phyloP scores from a whole-genome alignment of 1,140 invertebrate species.

The Delia radicum region DNA sequence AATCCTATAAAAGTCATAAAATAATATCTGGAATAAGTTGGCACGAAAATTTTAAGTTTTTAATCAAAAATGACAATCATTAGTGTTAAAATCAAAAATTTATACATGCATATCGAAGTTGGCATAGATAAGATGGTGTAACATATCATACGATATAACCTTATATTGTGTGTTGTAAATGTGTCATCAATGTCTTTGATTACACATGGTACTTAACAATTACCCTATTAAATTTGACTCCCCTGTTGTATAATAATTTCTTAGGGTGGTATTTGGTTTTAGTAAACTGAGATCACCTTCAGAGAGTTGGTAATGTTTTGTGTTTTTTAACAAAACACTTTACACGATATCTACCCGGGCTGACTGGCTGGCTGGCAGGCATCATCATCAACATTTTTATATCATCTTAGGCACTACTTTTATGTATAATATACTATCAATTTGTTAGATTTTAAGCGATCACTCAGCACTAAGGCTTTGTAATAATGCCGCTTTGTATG shows the following conservation, averaged over 20 bases:
- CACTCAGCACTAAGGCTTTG: neutral
- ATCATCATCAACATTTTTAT: too few species aligned
- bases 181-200: conserved; percentile 5
- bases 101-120: too few species aligned
- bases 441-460: conserved; percentile 4
- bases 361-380: too few species aligned
- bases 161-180: neutral
- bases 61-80: too few species aligned
- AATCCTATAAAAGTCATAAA: too few species aligned
- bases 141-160: too few species aligned
- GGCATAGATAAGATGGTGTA: too few species aligned
- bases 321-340: neutral
- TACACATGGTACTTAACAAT: neutral
- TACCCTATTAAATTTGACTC: neutral
- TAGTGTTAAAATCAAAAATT: too few species aligned
- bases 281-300: neutral
- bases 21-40: too few species aligned
- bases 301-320: neutral
- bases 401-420: neutral
- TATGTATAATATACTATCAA: neutral
- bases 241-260: neutral
- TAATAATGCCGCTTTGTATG: neutral
- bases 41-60: too few species aligned
- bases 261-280: neutral
- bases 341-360: neutral